Percentiles rank a stretch among this genome's conserved stretches.
These are phyloP conservation scores for Cyprinodon brontotheroides DNA, from an alignment of 2,113 vertebrate species.

Conservation along the genomic window DNA sequence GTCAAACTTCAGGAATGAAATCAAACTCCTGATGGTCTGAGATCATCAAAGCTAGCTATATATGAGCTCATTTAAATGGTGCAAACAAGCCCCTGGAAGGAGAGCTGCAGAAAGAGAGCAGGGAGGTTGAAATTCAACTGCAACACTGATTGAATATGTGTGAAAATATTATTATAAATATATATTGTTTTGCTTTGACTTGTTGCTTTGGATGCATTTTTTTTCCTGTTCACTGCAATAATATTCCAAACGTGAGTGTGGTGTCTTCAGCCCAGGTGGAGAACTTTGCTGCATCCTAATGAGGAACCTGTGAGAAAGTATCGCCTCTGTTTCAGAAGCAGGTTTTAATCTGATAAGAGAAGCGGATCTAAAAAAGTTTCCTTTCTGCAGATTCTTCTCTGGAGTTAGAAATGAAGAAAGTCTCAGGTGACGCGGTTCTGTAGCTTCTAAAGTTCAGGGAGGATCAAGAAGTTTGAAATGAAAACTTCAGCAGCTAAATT, in stretches of 20 bases:
- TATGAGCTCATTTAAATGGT: no score
- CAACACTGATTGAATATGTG: no score
- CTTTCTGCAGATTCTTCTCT: not conserved
- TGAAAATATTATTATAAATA: no score
- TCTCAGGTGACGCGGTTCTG: slow-evolving; percentile 31
- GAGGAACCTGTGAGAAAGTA: slow-evolving; percentile 5
- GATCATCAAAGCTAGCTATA: no score
- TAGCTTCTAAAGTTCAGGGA: not conserved
- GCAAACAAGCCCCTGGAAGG: not conserved
- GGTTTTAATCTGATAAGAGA: slow-evolving; percentile 37
- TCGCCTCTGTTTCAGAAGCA: not conserved
- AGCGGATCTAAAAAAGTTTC: slow-evolving; percentile 17
- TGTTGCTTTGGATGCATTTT: no score
- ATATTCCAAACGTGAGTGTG: no score
- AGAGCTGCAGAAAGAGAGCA: not conserved
- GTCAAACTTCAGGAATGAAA: no score
- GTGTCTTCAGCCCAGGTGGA: not conserved
- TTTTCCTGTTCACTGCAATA: no score
- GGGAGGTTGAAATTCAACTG: not conserved
- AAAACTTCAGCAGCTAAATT: slow-evolving; percentile 52
- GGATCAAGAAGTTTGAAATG: slow-evolving; percentile 53
- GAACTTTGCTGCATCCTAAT: slow-evolving; percentile 34
- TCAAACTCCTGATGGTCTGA: no score
- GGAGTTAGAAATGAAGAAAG: slow-evolving; percentile 7
- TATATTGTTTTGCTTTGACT: no score